Percentiles rank a stretch among this genome's conserved stretches.
These are phyloP conservation scores for Dendrolimus kikuchii DNA, from an alignment of 1,140 invertebrate genomes.

Conservation along the genomic window DNA sequence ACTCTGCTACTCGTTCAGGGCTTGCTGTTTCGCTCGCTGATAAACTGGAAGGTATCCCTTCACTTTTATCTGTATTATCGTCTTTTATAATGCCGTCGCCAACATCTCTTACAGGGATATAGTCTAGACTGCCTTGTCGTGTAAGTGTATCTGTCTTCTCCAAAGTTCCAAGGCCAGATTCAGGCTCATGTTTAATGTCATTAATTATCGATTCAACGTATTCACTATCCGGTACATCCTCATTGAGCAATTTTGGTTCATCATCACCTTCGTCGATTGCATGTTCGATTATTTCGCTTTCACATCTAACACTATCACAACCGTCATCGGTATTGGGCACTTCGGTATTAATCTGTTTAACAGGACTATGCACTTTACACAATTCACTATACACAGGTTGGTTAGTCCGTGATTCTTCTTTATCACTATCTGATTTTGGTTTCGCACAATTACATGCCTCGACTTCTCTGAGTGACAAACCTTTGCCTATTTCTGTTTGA, in stretches of 20 bases:
- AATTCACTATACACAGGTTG: conserved; percentile 65
- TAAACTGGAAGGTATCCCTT: conserved; percentile 65
- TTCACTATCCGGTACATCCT: conserved; percentile 44
- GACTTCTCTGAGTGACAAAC: conserved; percentile 59
- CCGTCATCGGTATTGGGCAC: conserved; percentile 42
- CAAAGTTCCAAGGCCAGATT: conserved; percentile 50
- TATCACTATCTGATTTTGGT: conserved; percentile 24
- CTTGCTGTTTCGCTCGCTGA: conserved; percentile 66
- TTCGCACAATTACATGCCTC: conserved; percentile 50
- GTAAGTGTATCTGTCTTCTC: conserved; percentile 74
- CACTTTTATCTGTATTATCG: conserved; percentile 63
- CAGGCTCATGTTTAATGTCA: conserved; percentile 65
- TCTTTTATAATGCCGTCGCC: conserved; percentile 56
- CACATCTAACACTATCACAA: conserved; percentile 62
- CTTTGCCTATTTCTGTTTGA: conserved; percentile 70
- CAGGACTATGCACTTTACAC: conserved; percentile 66
- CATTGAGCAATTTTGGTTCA: conserved; percentile 36
- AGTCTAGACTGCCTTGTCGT: conserved; percentile 66
- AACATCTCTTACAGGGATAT: conserved; percentile 68
- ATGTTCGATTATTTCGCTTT: conserved; percentile 59
- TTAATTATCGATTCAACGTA: conserved; percentile 75
- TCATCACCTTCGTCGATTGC: conserved; percentile 53
- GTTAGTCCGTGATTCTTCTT: conserved; percentile 52
- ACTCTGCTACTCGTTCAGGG: conserved; percentile 58
- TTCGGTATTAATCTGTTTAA: conserved; percentile 42